Base-by-base conservation (phyloP, 1,140 invertebrate genomes). In the Helicoverpa zea region DNA sequence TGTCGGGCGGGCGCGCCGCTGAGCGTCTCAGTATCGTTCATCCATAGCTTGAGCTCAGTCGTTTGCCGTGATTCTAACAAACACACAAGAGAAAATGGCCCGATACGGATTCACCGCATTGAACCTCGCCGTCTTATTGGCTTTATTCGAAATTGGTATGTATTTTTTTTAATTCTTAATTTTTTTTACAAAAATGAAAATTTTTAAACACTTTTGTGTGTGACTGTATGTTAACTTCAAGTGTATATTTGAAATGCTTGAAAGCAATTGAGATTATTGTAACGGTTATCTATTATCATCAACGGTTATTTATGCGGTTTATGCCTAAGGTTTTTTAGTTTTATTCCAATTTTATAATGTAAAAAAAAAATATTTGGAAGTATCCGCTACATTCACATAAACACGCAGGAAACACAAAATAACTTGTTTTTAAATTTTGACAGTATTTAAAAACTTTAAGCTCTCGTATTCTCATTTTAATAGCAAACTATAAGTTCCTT, bases 91-190 rank as follows among this genome's bases (percentile, higher is more conserved):
- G 43, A 75, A 72, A 79, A 94, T 94, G 92, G 90, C 90, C 77
- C 88, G 88, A 81, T 86, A 83, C 88, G 87, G 81, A 86, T 80
- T 88, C 75, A 83, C 85, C 29, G 84, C 87, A 47, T 79, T 93
- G n/a, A 87, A 82, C 81, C 64, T 93, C 35, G 89, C 86, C 52
- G 84, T 91, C 58, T 82, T 94, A 29, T 83, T 94, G 56, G 89
- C 91, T 35, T 66, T 91, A n/a, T 86, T 93, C 54, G 89, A 93
- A 85, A 84, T 92, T 49, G 92, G 92, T 94, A 89, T 68, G 91
- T 91, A 87, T 70, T 66, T 59, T 59, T 74, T 49, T 13, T 63
- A 54, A n/a, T 75, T 68, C 2, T 10, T 74, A n/a, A 77, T 18
- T 49, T 18, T 58, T 58, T 66, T 81, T 29, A 9, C 54, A 10